phyloP scores from a whole-genome alignment of 2,113 vertebrate genomes.

The Cavia aperea region DNA sequence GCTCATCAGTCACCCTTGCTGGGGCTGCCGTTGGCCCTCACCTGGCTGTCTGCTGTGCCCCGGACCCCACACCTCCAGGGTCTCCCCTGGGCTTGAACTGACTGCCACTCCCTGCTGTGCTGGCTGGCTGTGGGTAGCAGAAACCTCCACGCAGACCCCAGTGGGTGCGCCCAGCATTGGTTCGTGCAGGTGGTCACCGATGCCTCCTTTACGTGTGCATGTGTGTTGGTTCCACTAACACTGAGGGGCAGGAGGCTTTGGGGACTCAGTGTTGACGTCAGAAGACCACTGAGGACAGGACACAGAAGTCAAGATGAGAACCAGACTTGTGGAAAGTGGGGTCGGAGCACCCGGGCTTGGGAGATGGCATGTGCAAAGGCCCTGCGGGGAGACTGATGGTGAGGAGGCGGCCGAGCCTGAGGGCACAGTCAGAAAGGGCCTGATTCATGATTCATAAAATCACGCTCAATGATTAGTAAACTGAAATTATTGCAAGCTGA shows the following conservation, averaged over 20 bases:
- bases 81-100: not conserved
- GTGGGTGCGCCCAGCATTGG: not conserved
- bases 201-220: not conserved
- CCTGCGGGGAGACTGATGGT: not conserved
- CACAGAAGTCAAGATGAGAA: not conserved
- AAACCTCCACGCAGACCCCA: not conserved
- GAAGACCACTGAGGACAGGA: not conserved
- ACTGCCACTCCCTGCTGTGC: not conserved
- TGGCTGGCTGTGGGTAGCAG: not conserved
- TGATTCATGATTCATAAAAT: not conserved
- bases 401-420: fast-evolving
- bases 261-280: fast-evolving
- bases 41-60: not conserved
- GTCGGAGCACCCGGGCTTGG: too few relatives aligned
- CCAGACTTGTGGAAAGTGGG: too few relatives aligned
- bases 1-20: too few relatives aligned
- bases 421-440: not conserved
- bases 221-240: not conserved
- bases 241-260: not conserved
- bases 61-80: not conserved
- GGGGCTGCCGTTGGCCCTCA: not conserved
- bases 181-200: not conserved
- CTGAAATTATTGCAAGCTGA: not conserved
- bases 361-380: not conserved
- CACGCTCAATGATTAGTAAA: not conserved